Percentiles rank a stretch among this genome's conserved stretches.
phyloP scores from a whole-genome alignment of 2,797 vertebrate genomes.

The Anabas testudineus region DNA sequence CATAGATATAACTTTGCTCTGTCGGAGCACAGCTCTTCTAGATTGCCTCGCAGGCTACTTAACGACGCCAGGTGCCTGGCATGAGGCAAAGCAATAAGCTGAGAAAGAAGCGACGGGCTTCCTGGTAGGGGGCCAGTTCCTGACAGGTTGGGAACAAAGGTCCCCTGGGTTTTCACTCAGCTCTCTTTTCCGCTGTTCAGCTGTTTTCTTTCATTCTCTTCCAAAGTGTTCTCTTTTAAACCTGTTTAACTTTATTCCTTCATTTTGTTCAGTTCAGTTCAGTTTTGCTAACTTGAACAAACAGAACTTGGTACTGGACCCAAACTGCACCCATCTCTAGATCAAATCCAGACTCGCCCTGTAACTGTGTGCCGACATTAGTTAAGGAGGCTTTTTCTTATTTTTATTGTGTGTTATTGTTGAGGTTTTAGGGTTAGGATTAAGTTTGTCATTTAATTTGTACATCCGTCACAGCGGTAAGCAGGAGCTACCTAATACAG shows the following conservation, averaged over 20 bases:
- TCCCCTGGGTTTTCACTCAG: slow-evolving; percentile 18
- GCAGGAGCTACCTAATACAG: too few relatives aligned
- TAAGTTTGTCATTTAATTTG: too few relatives aligned
- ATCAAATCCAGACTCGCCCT: too few relatives aligned
- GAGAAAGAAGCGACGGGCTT: slow-evolving; percentile 19
- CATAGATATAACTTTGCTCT: slow-evolving; percentile 9
- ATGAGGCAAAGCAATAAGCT: slow-evolving; percentile 12
- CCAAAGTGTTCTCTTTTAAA: slow-evolving; percentile 15
- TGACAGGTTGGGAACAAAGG: slow-evolving; percentile 22
- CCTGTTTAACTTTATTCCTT: background rate
- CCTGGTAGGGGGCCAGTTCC: slow-evolving; percentile 17
- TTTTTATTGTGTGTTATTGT: too few relatives aligned
- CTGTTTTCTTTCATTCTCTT: slow-evolving; percentile 12
- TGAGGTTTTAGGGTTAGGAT: too few relatives aligned
- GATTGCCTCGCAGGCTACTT: slow-evolving; percentile 18
- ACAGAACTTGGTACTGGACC: too few relatives aligned
- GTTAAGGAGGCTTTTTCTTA: too few relatives aligned
- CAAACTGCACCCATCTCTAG: too few relatives aligned
- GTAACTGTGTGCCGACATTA: too few relatives aligned
- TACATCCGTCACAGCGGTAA: too few relatives aligned
- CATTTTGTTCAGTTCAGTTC: background rate
- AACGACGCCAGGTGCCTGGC: slow-evolving; percentile 23
- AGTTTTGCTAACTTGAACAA: too few relatives aligned
- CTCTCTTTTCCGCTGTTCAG: background rate
- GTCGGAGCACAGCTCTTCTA: slow-evolving; percentile 17